phyloP scores from a whole-genome alignment of 2,888 invertebrate species.

The Teleiodes luculella region DNA sequence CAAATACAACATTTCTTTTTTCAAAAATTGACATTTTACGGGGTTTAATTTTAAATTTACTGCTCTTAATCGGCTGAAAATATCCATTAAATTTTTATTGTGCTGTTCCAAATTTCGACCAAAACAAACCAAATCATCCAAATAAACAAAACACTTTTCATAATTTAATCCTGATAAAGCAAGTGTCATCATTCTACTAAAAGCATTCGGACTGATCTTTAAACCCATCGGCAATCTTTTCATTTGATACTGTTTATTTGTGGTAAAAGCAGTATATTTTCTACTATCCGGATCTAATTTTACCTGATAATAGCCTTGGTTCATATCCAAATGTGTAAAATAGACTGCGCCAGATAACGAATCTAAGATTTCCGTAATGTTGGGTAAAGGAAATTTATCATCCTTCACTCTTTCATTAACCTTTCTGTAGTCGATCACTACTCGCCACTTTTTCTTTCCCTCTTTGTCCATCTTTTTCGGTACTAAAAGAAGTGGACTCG shows the following conservation, averaged over 20 bases:
- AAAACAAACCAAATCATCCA: background rate
- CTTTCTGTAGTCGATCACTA: conserved; percentile 16
- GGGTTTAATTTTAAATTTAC: conserved; percentile 2
- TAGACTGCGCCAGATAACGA: background rate
- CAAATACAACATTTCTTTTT: background rate
- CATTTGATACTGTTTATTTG: background rate
- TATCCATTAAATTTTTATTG: background rate
- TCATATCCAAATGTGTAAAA: background rate
- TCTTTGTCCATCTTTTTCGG: conserved; percentile 9
- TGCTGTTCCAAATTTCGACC: background rate
- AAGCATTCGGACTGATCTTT: background rate
- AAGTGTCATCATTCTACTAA: background rate
- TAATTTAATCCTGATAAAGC: background rate
- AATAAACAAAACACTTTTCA: background rate
- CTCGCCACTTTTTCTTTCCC: conserved; percentile 16
- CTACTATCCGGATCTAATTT: background rate
- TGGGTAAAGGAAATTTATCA: conserved; percentile 15
- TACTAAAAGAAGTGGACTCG: conserved; percentile 14
- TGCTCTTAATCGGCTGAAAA: background rate
- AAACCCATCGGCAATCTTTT: background rate
- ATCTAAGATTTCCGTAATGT: conserved; percentile 3
- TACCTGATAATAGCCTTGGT: background rate
- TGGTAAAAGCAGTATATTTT: background rate
- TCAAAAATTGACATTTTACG: background rate
- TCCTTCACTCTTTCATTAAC: conserved; percentile 12